Evolutionary conservation across 2,888 invertebrate species (phyloP), one percentile per base, ranked within the genome.

Genomic region (Bombyx huttoni): DNA sequence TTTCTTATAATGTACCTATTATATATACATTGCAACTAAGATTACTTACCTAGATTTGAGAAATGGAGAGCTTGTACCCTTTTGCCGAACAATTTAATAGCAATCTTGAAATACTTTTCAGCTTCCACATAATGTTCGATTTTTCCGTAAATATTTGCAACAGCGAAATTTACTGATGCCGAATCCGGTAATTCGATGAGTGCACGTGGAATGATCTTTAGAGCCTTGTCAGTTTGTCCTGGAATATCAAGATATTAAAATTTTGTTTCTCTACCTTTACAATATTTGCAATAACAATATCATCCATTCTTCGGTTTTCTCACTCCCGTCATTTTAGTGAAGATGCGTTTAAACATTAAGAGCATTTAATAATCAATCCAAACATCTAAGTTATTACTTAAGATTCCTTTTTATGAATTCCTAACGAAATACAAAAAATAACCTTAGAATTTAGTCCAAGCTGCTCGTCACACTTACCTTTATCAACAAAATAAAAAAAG

Each of bases 121-220:
- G 98, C 96, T 62, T 94, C 91, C 45, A 90, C 79, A 74, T 94
- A 98, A 49, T 91, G 89, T 48, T 92, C 91, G 54, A 92, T 73
- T 89, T 98, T 98, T 0, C 98, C 98, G 56, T 94, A 90, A 52
- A 96, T 93, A 74, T 98, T 98, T 7, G 94, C 98, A 49, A 96
- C 88, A 61, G 95, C 95, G 73, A 98, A 98, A 75, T 95, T 92
- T 34, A 98, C 88, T 0, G 93, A 91, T 0, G 95, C 90, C 34
- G 96, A 93, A 51, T 92, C 85, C 0, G 96, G 94, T 51, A 97
- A 81, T 59, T 92, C 89, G 49, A 78, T 70, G 8, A 98, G 76
- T 0, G 95, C 97, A 60, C 90, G 89, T 13, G 91, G 89, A 8
- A 94, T 95, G 51, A 94, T 75, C 56, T 90, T 85, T 52, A 95